Evolutionary conservation across 2,888 invertebrate species (phyloP).

Genomic region (Hyles lineata): DNA sequence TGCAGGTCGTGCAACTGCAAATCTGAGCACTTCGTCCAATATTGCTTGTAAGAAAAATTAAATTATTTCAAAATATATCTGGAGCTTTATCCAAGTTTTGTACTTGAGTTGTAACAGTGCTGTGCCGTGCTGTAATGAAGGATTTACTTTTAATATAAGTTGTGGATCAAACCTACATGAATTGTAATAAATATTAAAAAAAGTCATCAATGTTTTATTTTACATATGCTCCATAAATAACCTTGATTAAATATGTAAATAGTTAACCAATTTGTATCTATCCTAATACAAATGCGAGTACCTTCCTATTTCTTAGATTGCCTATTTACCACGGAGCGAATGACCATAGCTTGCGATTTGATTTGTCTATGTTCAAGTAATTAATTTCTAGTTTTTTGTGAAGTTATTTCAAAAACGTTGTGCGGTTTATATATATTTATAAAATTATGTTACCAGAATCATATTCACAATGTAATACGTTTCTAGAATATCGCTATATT

Average conservation of each 20-base stretch:
- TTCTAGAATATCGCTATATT: too few relatives aligned
- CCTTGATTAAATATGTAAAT: not conserved
- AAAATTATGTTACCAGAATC: too few relatives aligned
- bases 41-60: constrained; percentile 57
- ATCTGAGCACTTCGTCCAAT: constrained; percentile 33
- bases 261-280: not conserved
- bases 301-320: too few relatives aligned
- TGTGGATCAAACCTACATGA: constrained; percentile 76
- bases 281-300: too few relatives aligned
- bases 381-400: too few relatives aligned
- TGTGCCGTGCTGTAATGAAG: constrained; percentile 64
- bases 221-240: constrained; percentile 49
- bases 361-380: too few relatives aligned
- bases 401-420: too few relatives aligned
- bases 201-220: constrained; percentile 67
- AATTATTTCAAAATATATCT: constrained; percentile 63
- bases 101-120: constrained; percentile 70
- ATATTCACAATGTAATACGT: too few relatives aligned
- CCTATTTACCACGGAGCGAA: too few relatives aligned
- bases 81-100: constrained; percentile 72
- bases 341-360: too few relatives aligned
- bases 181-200: constrained; percentile 60
- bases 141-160: constrained; percentile 70
- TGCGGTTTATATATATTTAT: too few relatives aligned
- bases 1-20: constrained; percentile 10